Evolutionary conservation across 2,888 invertebrate genomes (phyloP).

Genomic region (Pherbina coryleti): DNA sequence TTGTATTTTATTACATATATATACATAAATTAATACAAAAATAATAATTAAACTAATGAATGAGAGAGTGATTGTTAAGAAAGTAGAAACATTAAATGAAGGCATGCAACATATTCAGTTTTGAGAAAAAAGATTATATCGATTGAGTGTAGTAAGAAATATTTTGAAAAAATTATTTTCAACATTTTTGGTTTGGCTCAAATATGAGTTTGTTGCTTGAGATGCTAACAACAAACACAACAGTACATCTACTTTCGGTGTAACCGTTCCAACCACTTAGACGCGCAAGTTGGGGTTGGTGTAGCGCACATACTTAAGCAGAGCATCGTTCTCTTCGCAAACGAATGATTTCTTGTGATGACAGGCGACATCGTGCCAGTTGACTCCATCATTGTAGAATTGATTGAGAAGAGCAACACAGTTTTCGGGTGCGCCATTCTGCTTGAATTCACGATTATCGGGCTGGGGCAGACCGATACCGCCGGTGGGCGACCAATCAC

Average conservation of each 20-base stretch:
- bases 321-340: conserved; percentile 88
- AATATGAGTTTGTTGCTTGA: background rate
- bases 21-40: conserved; percentile 66
- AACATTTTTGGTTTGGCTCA: conserved; percentile 64
- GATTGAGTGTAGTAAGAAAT: conserved; percentile 10
- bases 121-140: conserved; percentile 21
- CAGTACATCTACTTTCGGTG: background rate
- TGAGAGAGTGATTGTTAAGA: conserved; percentile 51
- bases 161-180: conserved; percentile 35
- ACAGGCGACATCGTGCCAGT: conserved; percentile 93
- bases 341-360: conserved; percentile 91
- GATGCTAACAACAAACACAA: background rate
- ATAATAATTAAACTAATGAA: conserved; percentile 62
- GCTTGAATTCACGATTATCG: conserved; percentile 85
- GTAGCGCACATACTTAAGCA: conserved; percentile 87
- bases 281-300: conserved; percentile 84
- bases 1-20: conserved; percentile 56
- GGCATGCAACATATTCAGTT: conserved; percentile 22
- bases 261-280: conserved; percentile 65
- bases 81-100: conserved; percentile 35
- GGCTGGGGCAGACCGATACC: conserved; percentile 90
- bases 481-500: conserved; percentile 90
- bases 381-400: conserved; percentile 91
- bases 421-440: conserved; percentile 88
- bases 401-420: conserved; percentile 88